Evolutionary conservation across 2,888 invertebrate species (phyloP).

Genomic region (Formica aserva): DNA sequence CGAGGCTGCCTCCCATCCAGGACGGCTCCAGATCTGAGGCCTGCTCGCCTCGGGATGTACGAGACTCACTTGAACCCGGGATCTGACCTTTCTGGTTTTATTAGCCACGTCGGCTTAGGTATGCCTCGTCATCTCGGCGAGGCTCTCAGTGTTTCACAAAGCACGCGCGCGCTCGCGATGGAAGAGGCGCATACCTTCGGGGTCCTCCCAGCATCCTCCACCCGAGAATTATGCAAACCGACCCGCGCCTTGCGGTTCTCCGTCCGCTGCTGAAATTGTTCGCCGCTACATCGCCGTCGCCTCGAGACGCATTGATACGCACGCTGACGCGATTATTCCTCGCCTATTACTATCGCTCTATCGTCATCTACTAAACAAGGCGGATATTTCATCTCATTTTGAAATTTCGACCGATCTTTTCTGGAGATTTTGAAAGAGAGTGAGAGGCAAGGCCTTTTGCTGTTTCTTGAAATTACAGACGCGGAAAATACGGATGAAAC

Average conservation of each 20-base stretch:
- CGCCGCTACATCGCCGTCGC: slow-evolving; percentile 36
- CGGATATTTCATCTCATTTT: slow-evolving; percentile 1
- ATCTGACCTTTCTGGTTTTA: slow-evolving; percentile 82
- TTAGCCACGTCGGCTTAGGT: slow-evolving; percentile 76
- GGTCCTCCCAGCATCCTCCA: slow-evolving; percentile 75
- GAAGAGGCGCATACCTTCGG: slow-evolving; percentile 75
- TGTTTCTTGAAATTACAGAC: not conserved
- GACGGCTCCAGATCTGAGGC: slow-evolving; percentile 58
- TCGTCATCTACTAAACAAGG: not conserved
- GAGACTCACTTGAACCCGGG: slow-evolving; percentile 75
- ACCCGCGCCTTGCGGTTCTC: slow-evolving; percentile 53
- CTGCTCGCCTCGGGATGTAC: slow-evolving; percentile 53
- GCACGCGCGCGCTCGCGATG: slow-evolving; percentile 59
- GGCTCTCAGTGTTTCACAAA: slow-evolving; percentile 68
- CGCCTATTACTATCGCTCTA: too few species aligned
- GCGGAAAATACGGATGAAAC: not conserved
- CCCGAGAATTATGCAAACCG: slow-evolving; percentile 77
- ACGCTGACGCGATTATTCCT: not conserved
- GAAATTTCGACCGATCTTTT: not conserved
- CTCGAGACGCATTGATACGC: slow-evolving; percentile 5
- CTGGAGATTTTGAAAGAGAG: not conserved
- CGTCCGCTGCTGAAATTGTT: slow-evolving; percentile 38
- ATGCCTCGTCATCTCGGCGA: slow-evolving; percentile 77
- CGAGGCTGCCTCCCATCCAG: slow-evolving; percentile 37
- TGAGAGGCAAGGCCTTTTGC: not conserved